phyloP scores from a whole-genome alignment of 2,888 invertebrate species.

The Sipunculus nudus region DNA sequence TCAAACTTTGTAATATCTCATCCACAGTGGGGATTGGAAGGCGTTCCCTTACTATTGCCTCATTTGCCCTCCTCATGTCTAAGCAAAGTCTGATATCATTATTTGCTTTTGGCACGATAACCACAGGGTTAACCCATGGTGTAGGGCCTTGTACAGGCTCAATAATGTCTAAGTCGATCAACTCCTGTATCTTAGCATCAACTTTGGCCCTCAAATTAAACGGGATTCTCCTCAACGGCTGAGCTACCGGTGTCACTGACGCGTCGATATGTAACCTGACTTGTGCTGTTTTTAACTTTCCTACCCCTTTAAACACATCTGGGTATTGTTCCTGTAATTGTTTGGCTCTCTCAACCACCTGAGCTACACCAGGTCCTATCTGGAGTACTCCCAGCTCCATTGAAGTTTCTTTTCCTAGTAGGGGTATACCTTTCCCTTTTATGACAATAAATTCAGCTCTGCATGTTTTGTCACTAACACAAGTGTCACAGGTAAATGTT shows the following conservation, averaged over 20 bases:
- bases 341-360: background rate
- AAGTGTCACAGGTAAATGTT: background rate
- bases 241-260: background rate
- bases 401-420: background rate
- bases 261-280: background rate
- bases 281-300: no score
- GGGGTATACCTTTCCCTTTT: background rate
- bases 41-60: no score
- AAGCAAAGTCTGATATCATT: no score
- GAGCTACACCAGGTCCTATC: background rate
- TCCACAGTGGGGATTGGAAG: slow-evolving; percentile 2
- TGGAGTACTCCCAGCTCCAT: background rate
- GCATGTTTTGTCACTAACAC: background rate
- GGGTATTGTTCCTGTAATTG: background rate
- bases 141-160: no score
- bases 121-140: no score
- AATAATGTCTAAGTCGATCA: background rate
- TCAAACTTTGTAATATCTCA: background rate
- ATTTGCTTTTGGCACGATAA: no score
- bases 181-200: background rate
- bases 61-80: no score
- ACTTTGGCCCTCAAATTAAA: background rate
- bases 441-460: background rate
- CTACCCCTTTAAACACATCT: no score
- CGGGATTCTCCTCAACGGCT: background rate